Conservation (phyloP, 2,113 vertebrate genomes). For the Poeciliopsis turrubarensis region DNA sequence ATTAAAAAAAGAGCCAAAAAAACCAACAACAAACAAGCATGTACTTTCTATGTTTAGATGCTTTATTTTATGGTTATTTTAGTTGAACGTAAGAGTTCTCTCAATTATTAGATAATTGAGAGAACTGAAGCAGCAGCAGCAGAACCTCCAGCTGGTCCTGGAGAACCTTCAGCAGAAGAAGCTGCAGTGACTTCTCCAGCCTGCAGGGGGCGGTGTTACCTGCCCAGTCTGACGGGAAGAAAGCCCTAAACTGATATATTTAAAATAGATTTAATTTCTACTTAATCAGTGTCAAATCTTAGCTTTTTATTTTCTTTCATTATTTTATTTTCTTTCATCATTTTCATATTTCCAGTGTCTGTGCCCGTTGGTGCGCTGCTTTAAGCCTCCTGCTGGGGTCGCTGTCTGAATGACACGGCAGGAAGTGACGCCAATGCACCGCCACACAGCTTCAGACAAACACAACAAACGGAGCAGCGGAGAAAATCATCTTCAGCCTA, state of each 20-base stretch:
- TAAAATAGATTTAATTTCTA: too few relatives aligned
- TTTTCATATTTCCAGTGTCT: not conserved
- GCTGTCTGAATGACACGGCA: not conserved
- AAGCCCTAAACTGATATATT: not conserved
- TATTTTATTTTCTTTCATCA: not conserved
- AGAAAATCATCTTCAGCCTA: not conserved
- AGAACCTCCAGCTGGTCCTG: conserved; percentile 46
- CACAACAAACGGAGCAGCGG: not conserved
- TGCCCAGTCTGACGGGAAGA: not conserved
- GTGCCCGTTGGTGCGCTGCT: not conserved
- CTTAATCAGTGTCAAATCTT: too few relatives aligned
- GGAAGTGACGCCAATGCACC: conserved; percentile 3
- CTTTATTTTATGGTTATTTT: too few relatives aligned
- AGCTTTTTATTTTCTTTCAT: too few relatives aligned
- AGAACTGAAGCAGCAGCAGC: not conserved
- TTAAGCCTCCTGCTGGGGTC: not conserved
- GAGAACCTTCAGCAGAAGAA: conserved; percentile 26
- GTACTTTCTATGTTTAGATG: too few relatives aligned
- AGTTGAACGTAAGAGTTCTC: too few relatives aligned
- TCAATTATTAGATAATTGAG: not conserved
- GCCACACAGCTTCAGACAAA: too few relatives aligned
- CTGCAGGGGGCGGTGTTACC: conserved; percentile 30
- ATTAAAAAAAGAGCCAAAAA: too few relatives aligned
- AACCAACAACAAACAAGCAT: too few relatives aligned
- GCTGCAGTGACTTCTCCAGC: not conserved